Evolutionary conservation across 2,888 invertebrate genomes (phyloP).

Genomic region (Lordiphosa fenestrarum): DNA sequence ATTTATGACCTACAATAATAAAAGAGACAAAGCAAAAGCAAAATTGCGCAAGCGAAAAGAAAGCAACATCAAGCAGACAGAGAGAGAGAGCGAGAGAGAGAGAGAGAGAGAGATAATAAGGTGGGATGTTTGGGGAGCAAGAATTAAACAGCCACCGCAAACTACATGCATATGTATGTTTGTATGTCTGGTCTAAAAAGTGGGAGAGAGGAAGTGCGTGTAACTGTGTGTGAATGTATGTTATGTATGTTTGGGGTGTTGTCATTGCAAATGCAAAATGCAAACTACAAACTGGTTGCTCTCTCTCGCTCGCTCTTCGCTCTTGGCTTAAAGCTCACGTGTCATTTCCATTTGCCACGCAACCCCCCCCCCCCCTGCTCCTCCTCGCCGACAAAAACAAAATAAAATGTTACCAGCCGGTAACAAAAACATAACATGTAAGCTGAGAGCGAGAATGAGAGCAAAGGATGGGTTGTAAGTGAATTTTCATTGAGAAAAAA

Average conservation of each 20-base stretch:
- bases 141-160: not conserved
- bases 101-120: constrained; percentile 2
- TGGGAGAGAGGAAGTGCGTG: constrained; percentile 3
- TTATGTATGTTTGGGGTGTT: constrained; percentile 30
- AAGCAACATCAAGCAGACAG: constrained; percentile 7
- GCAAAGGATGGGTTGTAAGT: too few species aligned
- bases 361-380: not conserved
- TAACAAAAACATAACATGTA: too few species aligned
- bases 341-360: constrained; percentile 28
- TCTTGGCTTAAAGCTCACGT: constrained; percentile 41
- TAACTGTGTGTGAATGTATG: constrained; percentile 12
- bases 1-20: constrained; percentile 72
- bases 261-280: constrained; percentile 40
- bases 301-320: constrained; percentile 9
- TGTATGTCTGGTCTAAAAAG: not conserved
- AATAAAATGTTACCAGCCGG: constrained; percentile 43
- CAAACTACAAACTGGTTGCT: constrained; percentile 30
- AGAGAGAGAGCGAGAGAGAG: constrained; percentile 1
- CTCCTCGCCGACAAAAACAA: not conserved
- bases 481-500: too few species aligned
- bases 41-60: constrained; percentile 25
- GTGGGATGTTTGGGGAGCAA: not conserved
- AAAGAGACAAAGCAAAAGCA: constrained; percentile 21
- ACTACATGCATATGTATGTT: not conserved
- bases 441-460: not conserved